Evolutionary conservation across 1,140 invertebrate genomes (phyloP), one percentile per base, ranked within the genome.

Genomic region (Brachionus rotundiformis): DNA sequence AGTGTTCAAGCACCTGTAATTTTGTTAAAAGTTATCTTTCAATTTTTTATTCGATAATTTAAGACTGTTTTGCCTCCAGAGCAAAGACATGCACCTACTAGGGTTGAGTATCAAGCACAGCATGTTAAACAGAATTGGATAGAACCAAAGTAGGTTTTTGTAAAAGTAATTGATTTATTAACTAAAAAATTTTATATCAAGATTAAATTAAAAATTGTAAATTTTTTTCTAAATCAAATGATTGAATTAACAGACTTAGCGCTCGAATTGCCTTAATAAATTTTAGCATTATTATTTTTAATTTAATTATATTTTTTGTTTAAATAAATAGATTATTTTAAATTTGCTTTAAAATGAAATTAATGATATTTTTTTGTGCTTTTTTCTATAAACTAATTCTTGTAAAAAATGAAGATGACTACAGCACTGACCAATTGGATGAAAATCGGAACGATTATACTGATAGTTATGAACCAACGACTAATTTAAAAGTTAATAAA

Each of bases 51-150:
- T 27, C 39, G 27, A 23, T n/a, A 47, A 31, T 13, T 31, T n/a
- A 19, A 77, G 73, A 31, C 13, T 27, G 54, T 13, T 27, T 11
- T 81, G 16, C 79, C 79, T 33, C 59, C 79, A 2, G 79, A 81
- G 31, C 54, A 65, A 49, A 47, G 54, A 65, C 79, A 54, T 33
- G 54, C 54, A 16, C 79, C 79, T 3, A 63, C 7, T 41, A 11
- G 54, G 7, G 19, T 19, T 8, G 79, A 81, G 25, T 81, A 65
- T 81, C 59, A 63, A 63, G 79, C 63, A n/a, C 54, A 81, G 23
- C 79, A 81, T 49, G 8, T 65, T 10, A 63, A 81, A 61, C 41
- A 81, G 19, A 81, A 68, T 33, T 81, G 79, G 79, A 63, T 81
- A 7, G 79, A 81, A 25, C 79, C 79, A 31, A 81, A 81, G 76